Conservation (phyloP, 2,113 vertebrate genomes). For the Atrichornis clamosus region DNA sequence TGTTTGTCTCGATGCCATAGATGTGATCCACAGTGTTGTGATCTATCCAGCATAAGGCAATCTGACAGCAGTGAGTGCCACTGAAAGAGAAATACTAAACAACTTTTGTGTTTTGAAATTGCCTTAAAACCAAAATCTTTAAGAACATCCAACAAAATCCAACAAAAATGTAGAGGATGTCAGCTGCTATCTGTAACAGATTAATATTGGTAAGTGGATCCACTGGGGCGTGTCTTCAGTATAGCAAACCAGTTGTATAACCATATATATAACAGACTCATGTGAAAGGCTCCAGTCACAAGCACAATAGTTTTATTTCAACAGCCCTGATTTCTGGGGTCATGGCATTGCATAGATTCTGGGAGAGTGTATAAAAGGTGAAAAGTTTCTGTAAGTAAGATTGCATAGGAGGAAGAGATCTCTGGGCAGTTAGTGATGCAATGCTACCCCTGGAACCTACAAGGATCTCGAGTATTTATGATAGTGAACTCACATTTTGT, state of each 20-base stretch:
- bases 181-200: neutral
- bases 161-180: neutral
- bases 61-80: neutral
- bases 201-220: neutral
- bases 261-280: accelerated
- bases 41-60: neutral
- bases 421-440: neutral
- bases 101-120: neutral
- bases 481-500: neutral
- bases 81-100: neutral
- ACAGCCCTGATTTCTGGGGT: neutral
- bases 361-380: neutral
- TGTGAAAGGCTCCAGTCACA: neutral
- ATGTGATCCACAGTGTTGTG: neutral
- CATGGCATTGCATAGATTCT: neutral
- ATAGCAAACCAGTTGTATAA: neutral
- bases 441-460: neutral
- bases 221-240: neutral
- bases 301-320: neutral
- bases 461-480: neutral
- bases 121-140: neutral
- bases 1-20: neutral
- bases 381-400: neutral
- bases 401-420: neutral
- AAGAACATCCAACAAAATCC: neutral